Evolutionary conservation across 30 jellyfish, hydroid and myxozoan species (phyloP).

Genomic region (Aurelia aurita complex sp. Pacific): DNA sequence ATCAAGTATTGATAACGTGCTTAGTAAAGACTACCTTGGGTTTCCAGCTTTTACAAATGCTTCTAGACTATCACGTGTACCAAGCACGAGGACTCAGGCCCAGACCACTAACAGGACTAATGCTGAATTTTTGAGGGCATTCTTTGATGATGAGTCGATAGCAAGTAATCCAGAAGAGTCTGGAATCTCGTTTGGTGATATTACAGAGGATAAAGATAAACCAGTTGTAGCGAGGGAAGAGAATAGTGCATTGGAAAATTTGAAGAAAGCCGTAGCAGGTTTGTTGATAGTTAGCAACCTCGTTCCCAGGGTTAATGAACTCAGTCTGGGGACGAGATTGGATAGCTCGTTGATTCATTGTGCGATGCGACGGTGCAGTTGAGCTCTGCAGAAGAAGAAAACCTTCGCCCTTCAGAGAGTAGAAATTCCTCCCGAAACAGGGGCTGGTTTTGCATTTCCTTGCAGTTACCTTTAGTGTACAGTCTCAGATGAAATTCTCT

Average conservation of each 20-base stretch:
- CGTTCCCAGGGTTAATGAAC: too few relatives aligned
- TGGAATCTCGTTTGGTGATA: background rate
- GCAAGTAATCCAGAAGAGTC: slow-evolving; percentile 44
- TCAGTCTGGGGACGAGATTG: too few relatives aligned
- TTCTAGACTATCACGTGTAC: slow-evolving; percentile 20
- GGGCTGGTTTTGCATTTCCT: too few relatives aligned
- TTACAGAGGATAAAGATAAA: slow-evolving; percentile 3
- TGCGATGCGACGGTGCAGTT: too few relatives aligned
- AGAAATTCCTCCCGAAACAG: too few relatives aligned
- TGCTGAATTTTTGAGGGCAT: slow-evolving; percentile 34
- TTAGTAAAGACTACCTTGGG: slow-evolving; percentile 55
- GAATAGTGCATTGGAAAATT: slow-evolving; percentile 19
- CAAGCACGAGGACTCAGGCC: background rate
- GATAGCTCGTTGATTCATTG: too few relatives aligned
- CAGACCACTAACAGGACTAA: slow-evolving; percentile 1
- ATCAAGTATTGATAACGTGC: slow-evolving; percentile 40
- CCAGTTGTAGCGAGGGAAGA: background rate
- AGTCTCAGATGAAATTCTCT: too few relatives aligned
- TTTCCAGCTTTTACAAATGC: slow-evolving; percentile 51
- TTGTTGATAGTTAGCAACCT: background rate
- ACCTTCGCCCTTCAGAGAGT: too few relatives aligned
- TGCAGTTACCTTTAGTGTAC: too few relatives aligned
- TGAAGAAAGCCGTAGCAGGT: slow-evolving; percentile 74
- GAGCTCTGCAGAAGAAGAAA: too few relatives aligned
- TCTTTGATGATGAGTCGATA: slow-evolving; percentile 52